Conservation (phyloP, 2,888 invertebrate genomes). For the Drosophila leonis region DNA sequence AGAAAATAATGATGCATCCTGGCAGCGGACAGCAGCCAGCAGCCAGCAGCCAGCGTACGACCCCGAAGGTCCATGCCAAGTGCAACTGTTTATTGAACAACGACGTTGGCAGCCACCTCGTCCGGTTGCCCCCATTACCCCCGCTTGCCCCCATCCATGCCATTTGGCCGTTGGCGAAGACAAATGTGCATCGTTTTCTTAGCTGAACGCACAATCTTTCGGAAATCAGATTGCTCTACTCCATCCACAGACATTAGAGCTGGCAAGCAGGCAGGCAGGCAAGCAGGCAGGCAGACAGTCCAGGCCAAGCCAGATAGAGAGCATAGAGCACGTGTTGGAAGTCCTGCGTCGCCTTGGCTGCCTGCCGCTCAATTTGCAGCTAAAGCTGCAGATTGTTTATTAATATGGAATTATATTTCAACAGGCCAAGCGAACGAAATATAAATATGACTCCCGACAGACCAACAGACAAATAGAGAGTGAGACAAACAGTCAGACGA, state of each 20-base stretch:
- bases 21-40: conserved; percentile 45
- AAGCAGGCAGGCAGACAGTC: background rate
- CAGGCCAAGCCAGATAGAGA: conserved; percentile 11
- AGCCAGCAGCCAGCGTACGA: conserved; percentile 11
- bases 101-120: conserved; percentile 44
- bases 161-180: conserved; percentile 36
- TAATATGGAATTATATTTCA: conserved; percentile 69
- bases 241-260: conserved; percentile 16
- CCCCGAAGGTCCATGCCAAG: conserved; percentile 51
- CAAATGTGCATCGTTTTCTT: conserved; percentile 77
- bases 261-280: conserved; percentile 4
- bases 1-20: conserved; percentile 82
- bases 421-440: conserved; percentile 32
- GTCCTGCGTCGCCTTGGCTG: conserved; percentile 27
- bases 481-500: background rate
- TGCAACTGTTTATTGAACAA: conserved; percentile 70
- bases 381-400: conserved; percentile 62
- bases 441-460: conserved; percentile 42
- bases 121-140: conserved; percentile 8
- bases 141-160: background rate
- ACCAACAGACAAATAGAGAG: conserved; percentile 1
- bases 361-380: conserved; percentile 50
- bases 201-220: conserved; percentile 77
- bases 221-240: conserved; percentile 70
- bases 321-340: conserved; percentile 46